A percentile compares a stretch with the other conserved stretches of the same genome.
Evolutionary conservation across 2,113 vertebrate species (phyloP).

Genomic region (Cephalopholis sonnerati): DNA sequence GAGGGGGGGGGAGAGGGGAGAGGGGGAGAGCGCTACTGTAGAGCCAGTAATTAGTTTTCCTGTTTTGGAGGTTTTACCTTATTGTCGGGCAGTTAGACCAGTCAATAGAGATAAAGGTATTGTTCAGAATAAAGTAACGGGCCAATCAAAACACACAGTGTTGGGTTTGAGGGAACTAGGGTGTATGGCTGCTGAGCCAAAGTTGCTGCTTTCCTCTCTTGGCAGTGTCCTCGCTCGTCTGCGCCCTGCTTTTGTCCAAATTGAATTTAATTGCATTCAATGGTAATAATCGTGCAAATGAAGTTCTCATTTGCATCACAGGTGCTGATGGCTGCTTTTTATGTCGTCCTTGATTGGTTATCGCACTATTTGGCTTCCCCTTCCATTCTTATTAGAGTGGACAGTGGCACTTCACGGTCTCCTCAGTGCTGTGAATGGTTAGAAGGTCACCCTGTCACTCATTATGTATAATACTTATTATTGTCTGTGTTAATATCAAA

Average conservation of each 20-base stretch:
- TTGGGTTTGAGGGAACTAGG: slow-evolving; percentile 1
- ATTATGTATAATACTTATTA: background rate
- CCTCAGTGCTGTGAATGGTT: slow-evolving; percentile 22
- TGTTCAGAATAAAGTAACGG: slow-evolving; percentile 35
- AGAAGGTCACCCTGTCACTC: slow-evolving; percentile 45
- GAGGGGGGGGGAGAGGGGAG: background rate
- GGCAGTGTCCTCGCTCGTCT: background rate
- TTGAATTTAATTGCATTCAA: slow-evolving; percentile 52
- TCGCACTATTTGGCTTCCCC: slow-evolving; percentile 24
- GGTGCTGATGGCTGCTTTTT: slow-evolving; percentile 48
- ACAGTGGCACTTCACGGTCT: slow-evolving; percentile 35
- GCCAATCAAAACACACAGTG: slow-evolving; percentile 37
- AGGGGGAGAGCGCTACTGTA: background rate
- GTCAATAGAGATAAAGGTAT: slow-evolving; percentile 48
- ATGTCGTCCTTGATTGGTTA: slow-evolving; percentile 8
- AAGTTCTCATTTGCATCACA: slow-evolving; percentile 64
- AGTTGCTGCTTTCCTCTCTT: slow-evolving; percentile 28
- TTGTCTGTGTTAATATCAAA: slow-evolving; percentile 12
- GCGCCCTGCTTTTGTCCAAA: slow-evolving; percentile 28
- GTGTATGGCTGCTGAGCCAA: background rate
- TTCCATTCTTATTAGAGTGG: slow-evolving; percentile 24
- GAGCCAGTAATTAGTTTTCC: slow-evolving; percentile 52
- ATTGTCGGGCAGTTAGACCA: slow-evolving; percentile 31
- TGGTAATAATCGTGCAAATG: slow-evolving; percentile 31
- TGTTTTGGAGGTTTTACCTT: slow-evolving; percentile 42